phyloP scores from a whole-genome alignment of 2,797 vertebrate genomes.

The Paramormyrops hopkinsi region DNA sequence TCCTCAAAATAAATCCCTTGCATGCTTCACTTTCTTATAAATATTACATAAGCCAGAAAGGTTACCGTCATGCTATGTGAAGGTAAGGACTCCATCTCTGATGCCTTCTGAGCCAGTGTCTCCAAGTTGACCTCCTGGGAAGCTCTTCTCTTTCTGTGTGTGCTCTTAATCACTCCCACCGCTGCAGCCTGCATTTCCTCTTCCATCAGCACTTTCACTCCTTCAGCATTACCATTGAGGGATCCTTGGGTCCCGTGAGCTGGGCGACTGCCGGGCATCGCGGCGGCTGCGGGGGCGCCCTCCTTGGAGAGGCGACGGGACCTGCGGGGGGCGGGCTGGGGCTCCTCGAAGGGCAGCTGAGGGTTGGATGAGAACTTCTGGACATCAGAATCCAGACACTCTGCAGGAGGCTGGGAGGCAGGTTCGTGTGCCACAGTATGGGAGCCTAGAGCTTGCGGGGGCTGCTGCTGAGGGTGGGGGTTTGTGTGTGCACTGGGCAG shows the following conservation, averaged over 20 bases:
- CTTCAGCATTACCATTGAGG: conserved; percentile 41
- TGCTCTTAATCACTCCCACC: conserved; percentile 88
- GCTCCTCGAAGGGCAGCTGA: conserved; percentile 44
- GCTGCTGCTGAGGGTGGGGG: conserved; percentile 57
- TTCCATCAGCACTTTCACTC: conserved; percentile 38
- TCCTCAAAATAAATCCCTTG: background rate
- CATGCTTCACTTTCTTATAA: background rate
- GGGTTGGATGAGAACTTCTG: conserved; percentile 50
- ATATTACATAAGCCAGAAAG: background rate
- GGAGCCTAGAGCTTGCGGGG: conserved; percentile 43
- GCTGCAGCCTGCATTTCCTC: conserved; percentile 69
- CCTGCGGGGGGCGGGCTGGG: conserved; percentile 63
- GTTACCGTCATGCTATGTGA: conserved; percentile 57
- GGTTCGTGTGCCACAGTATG: conserved; percentile 40
- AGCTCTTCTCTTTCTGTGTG: conserved; percentile 73
- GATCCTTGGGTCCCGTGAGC: conserved; percentile 43
- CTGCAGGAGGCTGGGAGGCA: conserved; percentile 53
- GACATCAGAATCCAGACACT: background rate
- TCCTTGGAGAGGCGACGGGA: conserved; percentile 91
- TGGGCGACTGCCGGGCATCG: conserved; percentile 44
- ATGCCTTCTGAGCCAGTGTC: conserved; percentile 90
- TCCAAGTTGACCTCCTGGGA: conserved; percentile 94
- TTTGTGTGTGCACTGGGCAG: conserved; percentile 46
- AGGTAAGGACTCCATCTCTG: conserved; percentile 84
- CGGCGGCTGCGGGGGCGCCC: conserved; percentile 62